Conservation (phyloP, 2,113 vertebrate species). For the Bombycilla garrulus region DNA sequence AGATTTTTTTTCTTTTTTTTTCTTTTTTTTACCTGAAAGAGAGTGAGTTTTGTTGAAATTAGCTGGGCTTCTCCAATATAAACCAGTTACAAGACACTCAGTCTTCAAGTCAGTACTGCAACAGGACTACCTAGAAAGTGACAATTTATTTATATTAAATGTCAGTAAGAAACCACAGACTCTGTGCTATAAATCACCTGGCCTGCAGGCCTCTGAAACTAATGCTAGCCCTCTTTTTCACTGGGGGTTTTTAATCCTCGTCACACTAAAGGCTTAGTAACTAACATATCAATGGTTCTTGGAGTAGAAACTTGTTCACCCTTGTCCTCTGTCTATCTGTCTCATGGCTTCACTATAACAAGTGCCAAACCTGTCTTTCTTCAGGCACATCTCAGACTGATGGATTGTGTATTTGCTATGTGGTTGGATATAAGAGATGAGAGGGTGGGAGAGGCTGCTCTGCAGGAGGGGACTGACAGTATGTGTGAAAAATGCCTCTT, state of each 20-base stretch:
- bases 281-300: not conserved
- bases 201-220: not conserved
- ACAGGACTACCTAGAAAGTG: not conserved
- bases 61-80: not conserved
- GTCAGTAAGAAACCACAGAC: not conserved
- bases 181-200: not conserved
- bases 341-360: not conserved
- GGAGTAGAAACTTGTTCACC: not conserved
- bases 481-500: not conserved
- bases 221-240: not conserved
- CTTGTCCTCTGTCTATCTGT: not conserved
- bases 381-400: rapidly evolving
- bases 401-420: not conserved
- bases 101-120: not conserved
- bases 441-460: not conserved
- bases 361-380: not conserved
- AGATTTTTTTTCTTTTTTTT: not conserved
- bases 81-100: not conserved
- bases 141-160: not conserved
- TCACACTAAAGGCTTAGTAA: not conserved
- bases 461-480: not conserved
- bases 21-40: too few relatives aligned
- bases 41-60: not conserved
- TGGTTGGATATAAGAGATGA: not conserved
- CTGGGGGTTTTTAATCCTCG: not conserved